Evolutionary conservation across 1,140 invertebrate species (phyloP), one percentile per base, ranked within the genome.

Genomic region (Lordiphosa mommai): DNA sequence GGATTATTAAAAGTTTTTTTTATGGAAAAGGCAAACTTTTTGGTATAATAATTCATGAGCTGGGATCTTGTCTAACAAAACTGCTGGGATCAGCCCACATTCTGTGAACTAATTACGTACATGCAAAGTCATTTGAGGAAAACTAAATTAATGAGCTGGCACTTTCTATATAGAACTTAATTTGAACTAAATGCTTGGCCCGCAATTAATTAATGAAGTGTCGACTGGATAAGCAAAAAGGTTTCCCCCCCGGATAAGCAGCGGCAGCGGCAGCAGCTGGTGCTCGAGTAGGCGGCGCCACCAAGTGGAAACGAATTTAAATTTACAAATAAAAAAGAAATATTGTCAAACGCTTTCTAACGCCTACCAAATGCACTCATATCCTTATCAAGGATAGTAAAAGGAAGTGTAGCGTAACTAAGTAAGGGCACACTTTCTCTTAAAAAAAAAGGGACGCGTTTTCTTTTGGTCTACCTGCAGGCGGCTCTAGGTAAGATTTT

Each of bases 371-470:
- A 32, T 12, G 32, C 29, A 49, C 32, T 33, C 14, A 33, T 71
- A 68, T 84, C 77, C 47, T 69, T 68, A 68, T 69, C 66, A 14
- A 13, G 17, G 53, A 33, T 58, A 50, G 51, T 50, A 67, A 33
- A 30, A 16, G 63, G 77, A 82, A 82, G 84, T 82, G 76, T 82
- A 76, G 76, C 76, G 76, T 72, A 82, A 82, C 76, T 82, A 82
- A 82, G 76, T 80, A 76, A 66, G 51, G 29, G 17, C 44, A 36
- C 33, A 52, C 29, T 34, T 10, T 10, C 48, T 5, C 20, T 6
- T 23, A 23, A n/a, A n/a, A 23, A 40, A 13, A 13, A 16, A 40
- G 29, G 44, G 4, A 32, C 30, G 4, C 2, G n/a, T 49, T 29
- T 17, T 8, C 9, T 23, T 29, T 10, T 10, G 6, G n/a, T 47